phyloP scores from a whole-genome alignment of 1,140 invertebrate species.

The Mya arenaria region DNA sequence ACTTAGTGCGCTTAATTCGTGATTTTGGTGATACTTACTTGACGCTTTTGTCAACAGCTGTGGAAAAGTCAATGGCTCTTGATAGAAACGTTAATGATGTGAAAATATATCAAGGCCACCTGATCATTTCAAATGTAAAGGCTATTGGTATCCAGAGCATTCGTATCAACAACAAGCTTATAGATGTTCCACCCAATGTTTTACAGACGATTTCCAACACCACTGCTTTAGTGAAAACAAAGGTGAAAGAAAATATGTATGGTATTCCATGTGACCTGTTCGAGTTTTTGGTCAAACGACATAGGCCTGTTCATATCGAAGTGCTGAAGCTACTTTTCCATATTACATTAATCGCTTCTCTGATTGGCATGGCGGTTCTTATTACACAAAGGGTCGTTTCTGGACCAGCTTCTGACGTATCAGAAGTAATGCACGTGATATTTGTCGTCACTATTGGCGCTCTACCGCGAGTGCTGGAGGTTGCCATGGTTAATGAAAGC shows the following conservation, averaged over 20 bases:
- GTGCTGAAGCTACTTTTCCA: conserved; percentile 3
- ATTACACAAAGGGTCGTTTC: not conserved
- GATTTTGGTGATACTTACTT: conserved; percentile 14
- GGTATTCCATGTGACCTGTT: conserved; percentile 25
- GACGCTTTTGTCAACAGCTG: not conserved
- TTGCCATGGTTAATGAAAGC: not conserved
- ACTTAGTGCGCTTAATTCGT: not conserved
- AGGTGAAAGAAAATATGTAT: not conserved
- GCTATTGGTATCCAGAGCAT: not conserved
- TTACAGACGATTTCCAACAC: not conserved
- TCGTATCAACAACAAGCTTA: conserved; percentile 1
- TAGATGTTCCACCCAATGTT: conserved; percentile 12
- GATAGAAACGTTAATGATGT: not conserved
- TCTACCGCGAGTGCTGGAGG: conserved; percentile 16
- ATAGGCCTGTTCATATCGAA: conserved; percentile 10
- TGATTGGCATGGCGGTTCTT: not conserved
- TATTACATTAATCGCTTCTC: not conserved
- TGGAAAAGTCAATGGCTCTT: conserved; percentile 1
- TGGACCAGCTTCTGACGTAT: conserved; percentile 8
- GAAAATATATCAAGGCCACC: not conserved
- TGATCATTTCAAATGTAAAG: conserved; percentile 10
- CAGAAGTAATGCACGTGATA: conserved; percentile 52
- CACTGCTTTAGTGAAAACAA: not conserved
- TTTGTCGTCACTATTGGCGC: conserved; percentile 39
- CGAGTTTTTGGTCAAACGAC: not conserved